Base-by-base conservation (phyloP, 2,888 invertebrate genomes). In the Ligdia adustata region DNA sequence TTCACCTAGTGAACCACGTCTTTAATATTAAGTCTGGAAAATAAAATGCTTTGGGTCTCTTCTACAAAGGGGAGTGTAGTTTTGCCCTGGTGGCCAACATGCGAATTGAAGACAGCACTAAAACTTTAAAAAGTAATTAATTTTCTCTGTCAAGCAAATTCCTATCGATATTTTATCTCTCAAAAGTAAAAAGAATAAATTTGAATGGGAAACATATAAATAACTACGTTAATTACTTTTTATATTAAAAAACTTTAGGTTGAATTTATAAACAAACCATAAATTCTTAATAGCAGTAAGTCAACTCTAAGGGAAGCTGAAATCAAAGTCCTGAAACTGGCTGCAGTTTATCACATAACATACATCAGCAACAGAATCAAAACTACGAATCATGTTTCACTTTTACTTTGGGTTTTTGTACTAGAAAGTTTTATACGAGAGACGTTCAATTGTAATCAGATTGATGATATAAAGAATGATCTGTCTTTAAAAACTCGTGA, bases 271-370 rank as follows among this genome's bases (percentile, higher is more conserved):
- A 28, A 13, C 12, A n/a, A 6, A 18, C 16, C 37, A 37, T 37
- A 26, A 37, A 37, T 37, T 27, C 11, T 12, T 4, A 6, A n/a
- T 1, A 16, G 18, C 37, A 12, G 37, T 24, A 26, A 35, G 26
- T 37, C 37, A 37, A 37, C 27, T 27, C 12, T 18, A n/a, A 7
- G 12, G 18, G 37, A 37, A 11, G 37, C 3, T 27, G 11, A 12
- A 27, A 16, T 27, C 15, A 13, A 26, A 14, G 9, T 4, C 15
- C 2, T 3, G 5, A n/a, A 13, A 1, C 11, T 5, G 2, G 9
- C 16, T 16, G 16, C 9, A 4, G 15, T 27, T 27, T 11, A 11
- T 9, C 27, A 9, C 11, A 6, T 7, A 1, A 7, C 18, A 2
- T 18, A 7, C 1, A 6, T 6, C 4, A 6, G 18, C 18, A 1